Percentiles rank a stretch among this genome's conserved stretches.
phyloP scores from a whole-genome alignment of 2,113 vertebrate species.

The Perca flavescens region DNA sequence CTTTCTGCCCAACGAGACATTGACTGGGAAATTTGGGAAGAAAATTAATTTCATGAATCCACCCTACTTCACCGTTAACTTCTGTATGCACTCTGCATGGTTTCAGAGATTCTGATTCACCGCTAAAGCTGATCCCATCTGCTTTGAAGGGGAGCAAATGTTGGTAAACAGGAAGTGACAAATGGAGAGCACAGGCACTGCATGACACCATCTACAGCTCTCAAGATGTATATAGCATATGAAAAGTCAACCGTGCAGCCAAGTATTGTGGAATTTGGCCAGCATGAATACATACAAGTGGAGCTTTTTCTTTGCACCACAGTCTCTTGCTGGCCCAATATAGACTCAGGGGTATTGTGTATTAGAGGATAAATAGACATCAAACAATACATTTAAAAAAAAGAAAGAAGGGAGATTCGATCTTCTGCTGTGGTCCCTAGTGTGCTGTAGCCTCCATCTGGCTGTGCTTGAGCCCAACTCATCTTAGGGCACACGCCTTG shows the following conservation, averaged over 20 bases:
- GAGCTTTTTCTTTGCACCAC: constrained; percentile 41
- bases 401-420: background rate
- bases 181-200: constrained; percentile 60
- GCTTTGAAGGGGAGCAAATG: background rate
- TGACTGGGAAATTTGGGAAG: background rate
- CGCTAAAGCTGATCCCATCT: background rate
- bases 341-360: constrained; percentile 31
- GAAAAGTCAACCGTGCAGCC: constrained; percentile 53
- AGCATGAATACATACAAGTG: constrained; percentile 48
- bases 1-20: background rate
- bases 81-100: background rate
- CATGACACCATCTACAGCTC: constrained; percentile 42
- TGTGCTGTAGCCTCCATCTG: constrained; percentile 42
- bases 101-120: background rate
- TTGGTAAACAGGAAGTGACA: constrained; percentile 52
- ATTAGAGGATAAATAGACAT: constrained; percentile 34
- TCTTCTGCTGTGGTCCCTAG: constrained; percentile 54
- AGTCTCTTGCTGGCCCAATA: constrained; percentile 48
- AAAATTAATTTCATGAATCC: background rate
- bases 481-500: constrained; percentile 1
- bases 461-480: constrained; percentile 10
- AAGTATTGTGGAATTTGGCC: constrained; percentile 27
- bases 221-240: constrained; percentile 36
- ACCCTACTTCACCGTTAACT: background rate
- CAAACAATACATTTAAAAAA: constrained; percentile 17